Base-by-base conservation (phyloP, 2,797 vertebrate species). In the Lacerta viridis region DNA sequence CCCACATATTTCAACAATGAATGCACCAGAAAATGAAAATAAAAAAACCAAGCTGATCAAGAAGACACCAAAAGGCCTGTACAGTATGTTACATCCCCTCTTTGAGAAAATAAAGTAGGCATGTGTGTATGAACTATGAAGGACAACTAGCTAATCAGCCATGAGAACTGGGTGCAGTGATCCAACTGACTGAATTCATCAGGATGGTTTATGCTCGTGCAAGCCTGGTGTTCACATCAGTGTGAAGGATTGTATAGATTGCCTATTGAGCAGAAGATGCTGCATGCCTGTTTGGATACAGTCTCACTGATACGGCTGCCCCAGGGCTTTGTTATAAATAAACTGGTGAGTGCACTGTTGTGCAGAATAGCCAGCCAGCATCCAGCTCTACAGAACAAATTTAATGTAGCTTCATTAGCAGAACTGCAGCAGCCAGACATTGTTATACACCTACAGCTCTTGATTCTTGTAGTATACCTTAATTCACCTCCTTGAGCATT, bases 321-420 rank as follows among this genome's bases (percentile, higher is more conserved):
- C 3, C 29, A 66, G 59, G 18, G 46, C 59, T 69, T 88, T 4
- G 18, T 33, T 88, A 76, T 80, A 77, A 85, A 39, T 90, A 89
- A 86, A 64, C 43, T 79, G 43, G 5, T 64, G 0, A 69, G 23
- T 69, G 9, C n/a, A 80, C 27, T 69, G 72, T 29, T 9, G 25
- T 72, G 69, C 39, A 46, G 23, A 43, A 84, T 59, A 68, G 46
- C 18, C 7, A 77, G 25, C 90, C 64, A 27, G 3, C 36, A 15
- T 15, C 50, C 50, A 29, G 2, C 17, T 59, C 11, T 55, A 78
- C 5, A 46, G 5, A 15, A 23, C 33, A 86, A 39, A 50, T 27
- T 29, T 75, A 68, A 83, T 41, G 36, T 18, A 2, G 15, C 80
- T 76, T 82, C 66, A 25, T 77, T 46, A 87, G 20, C 18, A 13